These are phyloP conservation scores for Toxonevra muliebris DNA, from an alignment of 2,888 invertebrate genomes.

Conservation along the genomic window DNA sequence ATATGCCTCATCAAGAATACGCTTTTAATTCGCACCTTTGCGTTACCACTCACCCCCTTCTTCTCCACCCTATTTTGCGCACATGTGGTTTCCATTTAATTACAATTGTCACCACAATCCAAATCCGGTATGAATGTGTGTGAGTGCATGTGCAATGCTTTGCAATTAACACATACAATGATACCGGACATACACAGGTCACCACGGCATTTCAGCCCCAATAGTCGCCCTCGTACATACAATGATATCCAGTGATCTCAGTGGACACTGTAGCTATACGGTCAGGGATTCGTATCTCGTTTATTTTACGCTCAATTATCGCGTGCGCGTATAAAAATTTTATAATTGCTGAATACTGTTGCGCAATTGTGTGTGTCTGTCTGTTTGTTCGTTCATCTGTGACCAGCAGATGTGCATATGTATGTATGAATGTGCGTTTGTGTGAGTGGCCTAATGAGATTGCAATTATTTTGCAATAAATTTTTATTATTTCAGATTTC, in stretches of 20 bases:
- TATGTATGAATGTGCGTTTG: constrained; percentile 3
- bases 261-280: constrained; percentile 11
- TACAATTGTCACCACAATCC: constrained; percentile 62
- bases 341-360: background rate
- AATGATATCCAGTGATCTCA: background rate
- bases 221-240: constrained; percentile 33
- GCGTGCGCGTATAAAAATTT: constrained; percentile 6
- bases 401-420: background rate
- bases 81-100: constrained; percentile 58
- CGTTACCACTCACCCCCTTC: background rate
- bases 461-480: constrained; percentile 62
- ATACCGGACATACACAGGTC: constrained; percentile 16
- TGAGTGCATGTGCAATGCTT: constrained; percentile 1
- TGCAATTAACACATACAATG: constrained; percentile 19
- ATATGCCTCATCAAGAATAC: background rate
- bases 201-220: constrained; percentile 27
- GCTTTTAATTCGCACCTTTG: constrained; percentile 12
- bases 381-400: too few relatives aligned
- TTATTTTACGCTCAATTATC: constrained; percentile 62
- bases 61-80: background rate
- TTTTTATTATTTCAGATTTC: constrained; percentile 60
- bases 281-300: constrained; percentile 40
- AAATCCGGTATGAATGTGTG: background rate
- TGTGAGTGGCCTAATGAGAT: constrained; percentile 54
- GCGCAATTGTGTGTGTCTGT: too few relatives aligned